A percentile compares a stretch with the other conserved stretches of the same genome.
Evolutionary conservation across 2,888 invertebrate species (phyloP).

Genomic region (Drosophila neonasuta): DNA sequence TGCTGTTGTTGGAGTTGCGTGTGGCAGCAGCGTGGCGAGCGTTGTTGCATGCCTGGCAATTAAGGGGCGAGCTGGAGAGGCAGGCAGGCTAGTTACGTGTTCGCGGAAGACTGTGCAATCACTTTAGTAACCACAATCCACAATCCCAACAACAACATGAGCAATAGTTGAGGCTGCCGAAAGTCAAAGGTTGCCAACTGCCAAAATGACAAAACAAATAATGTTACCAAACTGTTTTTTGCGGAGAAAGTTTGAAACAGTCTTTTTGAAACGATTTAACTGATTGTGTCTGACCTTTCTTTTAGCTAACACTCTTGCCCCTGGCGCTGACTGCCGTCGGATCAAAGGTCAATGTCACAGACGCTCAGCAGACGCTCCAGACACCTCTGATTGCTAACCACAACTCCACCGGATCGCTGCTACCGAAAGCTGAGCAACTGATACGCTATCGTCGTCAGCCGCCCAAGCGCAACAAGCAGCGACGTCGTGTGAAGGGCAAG

Average conservation of each 20-base stretch:
- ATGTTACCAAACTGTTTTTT: constrained; percentile 32
- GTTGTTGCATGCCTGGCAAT: constrained; percentile 49
- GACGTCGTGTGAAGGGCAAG: constrained; percentile 67
- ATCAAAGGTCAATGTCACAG: constrained; percentile 28
- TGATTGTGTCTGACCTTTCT: constrained; percentile 9
- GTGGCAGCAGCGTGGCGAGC: constrained; percentile 38
- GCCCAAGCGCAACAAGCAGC: constrained; percentile 73
- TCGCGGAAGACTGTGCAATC: constrained; percentile 19
- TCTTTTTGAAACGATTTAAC: constrained; percentile 16
- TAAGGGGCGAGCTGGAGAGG: constrained; percentile 16
- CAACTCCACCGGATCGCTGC: constrained; percentile 2
- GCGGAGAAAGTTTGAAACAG: constrained; percentile 37
- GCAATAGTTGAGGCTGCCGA: constrained; percentile 7
- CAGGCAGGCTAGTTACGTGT: constrained; percentile 43
- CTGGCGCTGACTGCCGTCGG: constrained; percentile 19
- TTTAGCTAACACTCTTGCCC: constrained; percentile 40
- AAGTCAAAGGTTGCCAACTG: constrained; percentile 47
- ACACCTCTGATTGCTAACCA: neutral
- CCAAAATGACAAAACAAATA: neutral
- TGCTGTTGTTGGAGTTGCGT: constrained; percentile 38
- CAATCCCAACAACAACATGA: neutral
- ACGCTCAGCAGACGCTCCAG: neutral
- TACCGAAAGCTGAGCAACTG: constrained; percentile 72
- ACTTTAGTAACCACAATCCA: neutral
- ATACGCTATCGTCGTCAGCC: constrained; percentile 79